Evolutionary conservation across 2,113 vertebrate species (phyloP), one percentile per base, ranked within the genome.

Genomic region (Piliocolobus tephrosceles): DNA sequence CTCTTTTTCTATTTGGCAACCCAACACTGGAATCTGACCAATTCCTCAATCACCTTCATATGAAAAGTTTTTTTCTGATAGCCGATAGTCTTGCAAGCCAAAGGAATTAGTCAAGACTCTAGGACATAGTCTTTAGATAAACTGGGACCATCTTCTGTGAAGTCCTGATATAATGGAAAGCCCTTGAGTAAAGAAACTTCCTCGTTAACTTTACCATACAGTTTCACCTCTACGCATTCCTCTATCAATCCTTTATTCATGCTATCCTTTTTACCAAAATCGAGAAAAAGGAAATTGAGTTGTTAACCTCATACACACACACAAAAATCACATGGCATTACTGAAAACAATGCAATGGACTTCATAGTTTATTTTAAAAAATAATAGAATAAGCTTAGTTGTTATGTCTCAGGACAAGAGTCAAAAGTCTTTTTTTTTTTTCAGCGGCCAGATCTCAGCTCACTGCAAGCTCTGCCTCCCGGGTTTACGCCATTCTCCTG

Each of bases 271-370:
- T 75, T 20, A 90, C 27, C 75, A 92, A 96, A 93, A 88, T 25
- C 78, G 38, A 75, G 12, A 85, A 35, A 78, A 79, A 47, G 16
- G 43, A 91, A 91, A 93, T 0, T 18, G 27, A 94, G 35, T 80
- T 82, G 81, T 73, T 52, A 79, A 91, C 16, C 8, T 55, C 38
- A 55, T 38, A 35, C 68, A 68, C 12, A 68, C 12, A 68, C 64
- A 72, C 64, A 82, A 45, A 79, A 90, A 68, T 17, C 25, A 88
- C 25, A 89, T 3, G 81, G 8, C 50, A 81, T 52, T 81, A 61
- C 82, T 92, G 70, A 95, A 94, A 87, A 50, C 32, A 90, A 96
- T 58, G 61, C 35, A 52, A 96, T 6, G n/a, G 30, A 47, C n/a
- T 85, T 66, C 72, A 73, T 11, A 55, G 13, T 68, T 12, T 85